Evolutionary conservation across 2,113 vertebrate species (phyloP).

Genomic region (Acanthochromis polyacanthus): DNA sequence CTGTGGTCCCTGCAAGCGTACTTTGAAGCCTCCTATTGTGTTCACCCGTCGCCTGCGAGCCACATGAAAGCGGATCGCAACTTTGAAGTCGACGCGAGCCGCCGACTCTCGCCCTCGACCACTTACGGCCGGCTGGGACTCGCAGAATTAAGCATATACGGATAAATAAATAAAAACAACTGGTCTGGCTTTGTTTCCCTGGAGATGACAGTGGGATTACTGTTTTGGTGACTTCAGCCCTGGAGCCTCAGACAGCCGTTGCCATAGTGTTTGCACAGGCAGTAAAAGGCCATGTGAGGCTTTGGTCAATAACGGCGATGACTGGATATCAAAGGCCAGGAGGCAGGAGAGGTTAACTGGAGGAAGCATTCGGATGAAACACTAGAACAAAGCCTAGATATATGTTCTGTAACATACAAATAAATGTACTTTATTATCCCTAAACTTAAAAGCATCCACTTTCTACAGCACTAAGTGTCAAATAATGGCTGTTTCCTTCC

Average conservation of each 20-base stretch:
- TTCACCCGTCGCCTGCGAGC: conserved; percentile 60
- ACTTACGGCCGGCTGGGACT: conserved; percentile 30
- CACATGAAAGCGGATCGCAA: conserved; percentile 78
- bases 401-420: background rate
- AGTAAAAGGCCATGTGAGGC: conserved; percentile 48
- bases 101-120: conserved; percentile 45
- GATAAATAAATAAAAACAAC: conserved; percentile 64
- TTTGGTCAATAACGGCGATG: conserved; percentile 45
- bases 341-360: conserved; percentile 8
- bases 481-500: background rate
- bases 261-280: conserved; percentile 46
- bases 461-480: background rate
- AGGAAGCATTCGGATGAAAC: conserved; percentile 1
- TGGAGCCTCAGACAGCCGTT: conserved; percentile 41
- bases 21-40: conserved; percentile 82
- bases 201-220: conserved; percentile 58
- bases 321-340: conserved; percentile 30
- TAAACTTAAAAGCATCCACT: background rate
- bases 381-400: background rate
- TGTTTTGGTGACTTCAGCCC: conserved; percentile 41
- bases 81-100: conserved; percentile 80
- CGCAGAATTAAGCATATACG: conserved; percentile 53
- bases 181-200: conserved; percentile 50
- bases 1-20: conserved; percentile 75
- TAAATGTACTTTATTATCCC: background rate